Base-by-base conservation (phyloP, 2,797 vertebrate genomes). In the Dendrocincla tyrannina region DNA sequence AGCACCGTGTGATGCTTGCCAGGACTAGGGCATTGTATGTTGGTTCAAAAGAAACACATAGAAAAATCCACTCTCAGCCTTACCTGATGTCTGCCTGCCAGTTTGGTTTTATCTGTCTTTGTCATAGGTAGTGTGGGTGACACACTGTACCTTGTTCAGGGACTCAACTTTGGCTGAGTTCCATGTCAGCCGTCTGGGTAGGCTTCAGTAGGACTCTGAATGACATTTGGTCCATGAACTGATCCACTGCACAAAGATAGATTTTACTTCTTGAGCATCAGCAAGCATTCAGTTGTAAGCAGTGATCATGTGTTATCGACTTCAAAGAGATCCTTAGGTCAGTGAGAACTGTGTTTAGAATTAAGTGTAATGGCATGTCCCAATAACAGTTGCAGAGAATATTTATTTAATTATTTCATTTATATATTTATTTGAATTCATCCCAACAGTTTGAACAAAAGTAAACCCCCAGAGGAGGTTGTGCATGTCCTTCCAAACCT, bases 231-330 rank as follows among this genome's bases (percentile, higher is more conserved):
- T 33, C 56, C 22, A 2, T 63, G 41, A 58, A 42, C 16, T 60
- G 33, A 60, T 50, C 46, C 17, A 8, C 14, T 85, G 59, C 35
- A 79, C 2, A 0, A 69, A 69, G 47, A 17, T 7, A 59, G 44
- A 33, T 79, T 74, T 93, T 66, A 49, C 10, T 44, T 59, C 66
- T 55, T 37, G 39, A 86, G 27, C 28, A 9, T 53, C 28, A 69
- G 10, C 62, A 85, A 76, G 23, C 47, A 32, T 41, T 73, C 35
- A 17, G 5, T 37, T 81, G 25, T 69, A 66, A 80, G 81, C 46
- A 78, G 18, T 35, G 82, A 17, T 53, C 22, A 3, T 9, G 16
- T 58, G 37, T 66, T 30, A 25, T 6, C 0, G 0, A 55, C 75
- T 89, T 84, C 53, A 44, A 89, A 67, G 52, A 46, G 68, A 66